Percentiles rank a stretch among this genome's conserved stretches.
Conservation (phyloP, 2,888 invertebrate species). For the Aelia acuminata region DNA sequence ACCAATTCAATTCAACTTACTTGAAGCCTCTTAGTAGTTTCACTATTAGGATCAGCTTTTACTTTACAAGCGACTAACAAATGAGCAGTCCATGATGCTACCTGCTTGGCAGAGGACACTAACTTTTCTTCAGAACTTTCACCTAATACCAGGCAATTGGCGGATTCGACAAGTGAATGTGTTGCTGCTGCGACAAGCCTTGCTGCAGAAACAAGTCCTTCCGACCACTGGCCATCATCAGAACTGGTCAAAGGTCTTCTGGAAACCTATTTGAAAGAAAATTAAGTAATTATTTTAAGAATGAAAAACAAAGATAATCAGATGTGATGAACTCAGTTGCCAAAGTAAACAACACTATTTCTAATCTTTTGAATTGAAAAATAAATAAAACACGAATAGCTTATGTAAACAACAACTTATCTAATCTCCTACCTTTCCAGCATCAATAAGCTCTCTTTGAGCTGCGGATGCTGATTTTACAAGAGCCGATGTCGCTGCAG, state of each 20-base stretch:
- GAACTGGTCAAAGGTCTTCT: constrained; percentile 86
- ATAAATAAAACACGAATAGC: not conserved
- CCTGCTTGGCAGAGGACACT: constrained; percentile 95
- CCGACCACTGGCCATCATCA: constrained; percentile 98
- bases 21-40: constrained; percentile 89
- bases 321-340: not conserved
- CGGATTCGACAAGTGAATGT: constrained; percentile 97
- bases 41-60: constrained; percentile 96
- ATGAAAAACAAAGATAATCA: constrained; percentile 21
- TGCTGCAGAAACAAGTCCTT: constrained; percentile 95
- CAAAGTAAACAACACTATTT: not conserved
- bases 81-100: constrained; percentile 97
- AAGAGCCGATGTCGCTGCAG: constrained; percentile 95
- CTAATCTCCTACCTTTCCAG: constrained; percentile 79
- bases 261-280: constrained; percentile 71
- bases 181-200: constrained; percentile 97
- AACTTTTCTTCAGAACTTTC: constrained; percentile 94
- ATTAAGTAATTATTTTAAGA: not conserved
- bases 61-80: constrained; percentile 97
- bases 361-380: not conserved
- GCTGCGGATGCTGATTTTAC: constrained; percentile 98
- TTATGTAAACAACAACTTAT: not conserved
- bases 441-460: constrained; percentile 92
- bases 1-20: constrained; percentile 66
- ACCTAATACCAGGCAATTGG: constrained; percentile 95